phyloP scores from a whole-genome alignment of 2,113 vertebrate genomes.

The Pomatorhinus ruficollis region DNA sequence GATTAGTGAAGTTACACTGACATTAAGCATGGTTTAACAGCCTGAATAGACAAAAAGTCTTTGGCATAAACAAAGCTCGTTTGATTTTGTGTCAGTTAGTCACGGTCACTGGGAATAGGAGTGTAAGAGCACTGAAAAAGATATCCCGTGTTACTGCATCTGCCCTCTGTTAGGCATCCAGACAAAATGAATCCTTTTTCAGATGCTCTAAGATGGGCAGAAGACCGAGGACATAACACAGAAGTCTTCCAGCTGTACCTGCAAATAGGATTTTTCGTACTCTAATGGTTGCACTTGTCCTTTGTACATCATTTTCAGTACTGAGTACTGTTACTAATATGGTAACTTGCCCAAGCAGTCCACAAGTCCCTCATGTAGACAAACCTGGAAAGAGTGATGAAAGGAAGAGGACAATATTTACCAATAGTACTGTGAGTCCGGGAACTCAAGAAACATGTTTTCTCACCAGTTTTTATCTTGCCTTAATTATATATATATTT shows the following conservation, averaged over 20 bases:
- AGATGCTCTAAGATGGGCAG: neutral
- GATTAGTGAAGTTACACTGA: neutral
- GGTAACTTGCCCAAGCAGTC: neutral
- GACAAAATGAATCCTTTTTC: neutral
- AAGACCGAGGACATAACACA: neutral
- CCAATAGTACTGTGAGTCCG: neutral
- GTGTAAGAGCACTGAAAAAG: neutral
- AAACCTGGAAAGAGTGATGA: neutral
- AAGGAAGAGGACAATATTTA: neutral
- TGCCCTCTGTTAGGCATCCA: neutral
- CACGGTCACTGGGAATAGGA: neutral
- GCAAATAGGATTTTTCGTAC: neutral
- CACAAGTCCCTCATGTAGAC: neutral
- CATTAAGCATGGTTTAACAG: neutral
- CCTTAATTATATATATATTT: neutral
- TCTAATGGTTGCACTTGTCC: neutral
- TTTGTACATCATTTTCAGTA: neutral
- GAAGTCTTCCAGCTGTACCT: neutral
- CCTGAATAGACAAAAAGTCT: neutral
- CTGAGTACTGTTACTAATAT: neutral
- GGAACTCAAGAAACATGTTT: neutral
- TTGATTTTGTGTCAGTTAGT: slow-evolving; percentile 44
- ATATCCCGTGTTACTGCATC: neutral
- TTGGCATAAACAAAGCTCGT: neutral
- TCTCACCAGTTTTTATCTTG: neutral